These are phyloP conservation scores for Siderastrea siderea DNA, from an alignment of 92 coral and sea anemone species.

Conservation along the genomic window DNA sequence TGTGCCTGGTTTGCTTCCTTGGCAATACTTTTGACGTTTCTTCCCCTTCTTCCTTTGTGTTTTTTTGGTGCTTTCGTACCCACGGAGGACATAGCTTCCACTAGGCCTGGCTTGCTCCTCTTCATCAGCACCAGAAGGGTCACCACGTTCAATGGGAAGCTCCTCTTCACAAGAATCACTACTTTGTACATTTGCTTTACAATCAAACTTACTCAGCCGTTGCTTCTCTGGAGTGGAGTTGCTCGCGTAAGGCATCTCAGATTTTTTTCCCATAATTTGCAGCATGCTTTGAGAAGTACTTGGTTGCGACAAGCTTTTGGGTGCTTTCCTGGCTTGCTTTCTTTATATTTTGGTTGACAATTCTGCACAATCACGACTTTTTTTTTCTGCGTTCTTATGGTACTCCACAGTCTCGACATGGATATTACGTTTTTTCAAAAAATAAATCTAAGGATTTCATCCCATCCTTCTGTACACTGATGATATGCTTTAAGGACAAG, in stretches of 20 bases:
- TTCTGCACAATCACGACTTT: not conserved
- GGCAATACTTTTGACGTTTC: no score
- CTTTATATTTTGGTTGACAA: not conserved
- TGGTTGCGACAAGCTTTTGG: not conserved
- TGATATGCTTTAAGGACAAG: not conserved
- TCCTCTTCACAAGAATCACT: not conserved
- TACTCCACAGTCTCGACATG: not conserved
- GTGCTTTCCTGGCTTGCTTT: not conserved
- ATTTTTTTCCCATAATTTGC: not conserved
- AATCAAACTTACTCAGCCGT: not conserved
- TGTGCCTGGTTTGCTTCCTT: no score
- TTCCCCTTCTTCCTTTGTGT: no score
- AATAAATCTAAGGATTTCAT: not conserved
- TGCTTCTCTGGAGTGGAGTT: not conserved
- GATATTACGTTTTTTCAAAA: not conserved
- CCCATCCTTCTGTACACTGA: not conserved
- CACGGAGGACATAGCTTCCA: no score
- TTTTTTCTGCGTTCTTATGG: not conserved
- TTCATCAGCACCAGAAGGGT: no score
- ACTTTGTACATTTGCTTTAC: not conserved
- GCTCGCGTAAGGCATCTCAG: no score
- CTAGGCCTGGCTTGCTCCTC: no score
- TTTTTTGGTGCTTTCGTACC: no score
- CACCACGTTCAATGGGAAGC: not conserved
- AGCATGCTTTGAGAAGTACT: not conserved